These are phyloP conservation scores for Plemyria rubiginata DNA, from an alignment of 2,888 invertebrate species.

Conservation along the genomic window DNA sequence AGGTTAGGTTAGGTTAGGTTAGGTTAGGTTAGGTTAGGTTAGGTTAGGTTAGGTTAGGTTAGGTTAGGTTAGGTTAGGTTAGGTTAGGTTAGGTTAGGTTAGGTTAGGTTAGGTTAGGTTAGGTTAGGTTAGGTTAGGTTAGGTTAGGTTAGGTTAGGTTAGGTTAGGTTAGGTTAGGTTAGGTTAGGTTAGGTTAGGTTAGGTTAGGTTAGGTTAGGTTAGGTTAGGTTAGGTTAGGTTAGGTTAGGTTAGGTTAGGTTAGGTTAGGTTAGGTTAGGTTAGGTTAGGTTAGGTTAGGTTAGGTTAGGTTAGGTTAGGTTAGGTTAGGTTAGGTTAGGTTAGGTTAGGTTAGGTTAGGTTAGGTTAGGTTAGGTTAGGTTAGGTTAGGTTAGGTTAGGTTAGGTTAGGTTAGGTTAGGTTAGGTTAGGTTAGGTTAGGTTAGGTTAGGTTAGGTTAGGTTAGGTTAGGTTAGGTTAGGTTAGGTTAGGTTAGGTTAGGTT, in stretches of 20 bases:
- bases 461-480: too few species aligned
- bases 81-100: constrained; percentile 20
- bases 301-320: too few species aligned
- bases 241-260: constrained; percentile 19
- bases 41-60: constrained; percentile 19
- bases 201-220: constrained; percentile 15
- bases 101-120: constrained; percentile 15
- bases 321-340: too few species aligned
- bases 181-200: constrained; percentile 20
- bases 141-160: constrained; percentile 19
- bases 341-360: too few species aligned
- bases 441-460: too few species aligned
- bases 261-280: constrained; percentile 20
- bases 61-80: constrained; percentile 20
- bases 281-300: constrained; percentile 15
- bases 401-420: too few species aligned
- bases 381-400: too few species aligned
- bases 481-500: too few species aligned
- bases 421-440: too few species aligned
- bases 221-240: constrained; percentile 21
- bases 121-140: constrained; percentile 21
- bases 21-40: constrained; percentile 21
- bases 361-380: too few species aligned
- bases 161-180: constrained; percentile 20
- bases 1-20: constrained; percentile 15